Conservation (phyloP, 2,113 vertebrate species). For the Odontophorus gujanensis region DNA sequence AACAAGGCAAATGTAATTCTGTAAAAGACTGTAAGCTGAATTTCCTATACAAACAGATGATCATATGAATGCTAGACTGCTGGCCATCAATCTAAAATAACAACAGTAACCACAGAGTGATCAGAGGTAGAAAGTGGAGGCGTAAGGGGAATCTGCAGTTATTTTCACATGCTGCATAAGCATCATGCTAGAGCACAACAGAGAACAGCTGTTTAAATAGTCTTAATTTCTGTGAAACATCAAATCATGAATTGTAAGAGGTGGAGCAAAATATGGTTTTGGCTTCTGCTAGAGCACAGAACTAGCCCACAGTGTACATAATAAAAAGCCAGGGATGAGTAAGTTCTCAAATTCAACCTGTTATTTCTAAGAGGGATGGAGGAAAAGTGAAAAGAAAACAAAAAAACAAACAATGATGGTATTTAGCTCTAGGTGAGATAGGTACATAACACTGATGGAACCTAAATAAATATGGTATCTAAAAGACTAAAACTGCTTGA, state of each 20-base stretch:
- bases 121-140: not conserved
- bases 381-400: not conserved
- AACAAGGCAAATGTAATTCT: not conserved
- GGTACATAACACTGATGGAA: not conserved
- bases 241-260: not conserved
- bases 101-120: not conserved
- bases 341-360: not conserved
- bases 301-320: not conserved
- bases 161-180: not conserved
- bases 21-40: not conserved
- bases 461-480: not conserved
- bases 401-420: accelerated
- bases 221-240: not conserved
- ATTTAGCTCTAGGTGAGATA: not conserved
- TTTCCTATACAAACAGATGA: not conserved
- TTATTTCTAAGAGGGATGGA: not conserved
- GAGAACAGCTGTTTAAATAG: not conserved
- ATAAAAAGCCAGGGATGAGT: not conserved
- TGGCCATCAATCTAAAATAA: not conserved
- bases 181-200: not conserved
- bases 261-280: not conserved
- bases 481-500: not conserved
- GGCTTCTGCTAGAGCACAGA: not conserved
- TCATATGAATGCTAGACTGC: not conserved
- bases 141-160: not conserved